Percentiles rank a stretch among this genome's conserved stretches.
phyloP scores from a whole-genome alignment of 2,888 invertebrate species.

The Drosophila dives region DNA sequence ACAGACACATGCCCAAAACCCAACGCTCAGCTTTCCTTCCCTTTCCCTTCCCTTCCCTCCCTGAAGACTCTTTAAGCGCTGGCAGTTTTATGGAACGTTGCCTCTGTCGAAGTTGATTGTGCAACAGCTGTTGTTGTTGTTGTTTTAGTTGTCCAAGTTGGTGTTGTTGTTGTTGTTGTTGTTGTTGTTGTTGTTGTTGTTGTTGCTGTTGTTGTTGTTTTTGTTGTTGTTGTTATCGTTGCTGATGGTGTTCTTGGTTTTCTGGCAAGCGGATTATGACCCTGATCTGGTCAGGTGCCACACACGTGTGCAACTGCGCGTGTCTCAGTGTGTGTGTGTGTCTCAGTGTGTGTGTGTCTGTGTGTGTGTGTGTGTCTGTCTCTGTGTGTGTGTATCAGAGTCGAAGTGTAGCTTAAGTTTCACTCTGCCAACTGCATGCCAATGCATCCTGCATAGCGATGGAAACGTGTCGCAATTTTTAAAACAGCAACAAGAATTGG shows the following conservation, averaged over 20 bases:
- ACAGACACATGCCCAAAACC: slow-evolving; percentile 14
- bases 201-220: slow-evolving; percentile 10
- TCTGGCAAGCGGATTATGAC: slow-evolving; percentile 74
- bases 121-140: slow-evolving; percentile 23
- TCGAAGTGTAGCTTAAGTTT: slow-evolving; percentile 66
- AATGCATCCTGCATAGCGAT: slow-evolving; percentile 25
- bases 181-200: slow-evolving; percentile 23
- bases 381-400: slow-evolving; percentile 5
- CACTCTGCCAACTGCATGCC: slow-evolving; percentile 73
- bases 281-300: slow-evolving; percentile 71
- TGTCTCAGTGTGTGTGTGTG: slow-evolving; percentile 2
- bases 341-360: background rate
- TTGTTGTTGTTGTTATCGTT: slow-evolving; percentile 26
- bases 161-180: slow-evolving; percentile 13
- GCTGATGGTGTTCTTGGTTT: slow-evolving; percentile 33
- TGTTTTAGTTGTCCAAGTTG: slow-evolving; percentile 41
- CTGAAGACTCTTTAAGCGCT: slow-evolving; percentile 11
- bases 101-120: slow-evolving; percentile 46
- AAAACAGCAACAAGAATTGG: background rate
- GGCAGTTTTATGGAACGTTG: slow-evolving; percentile 43
- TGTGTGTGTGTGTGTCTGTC: slow-evolving; percentile 1
- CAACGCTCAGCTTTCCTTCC: background rate
- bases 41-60: background rate
- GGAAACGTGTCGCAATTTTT: background rate
- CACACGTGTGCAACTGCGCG: slow-evolving; percentile 30